These are phyloP conservation scores for Thalassoma bifasciatum DNA, from an alignment of 2,113 vertebrate species.

Conservation along the genomic window DNA sequence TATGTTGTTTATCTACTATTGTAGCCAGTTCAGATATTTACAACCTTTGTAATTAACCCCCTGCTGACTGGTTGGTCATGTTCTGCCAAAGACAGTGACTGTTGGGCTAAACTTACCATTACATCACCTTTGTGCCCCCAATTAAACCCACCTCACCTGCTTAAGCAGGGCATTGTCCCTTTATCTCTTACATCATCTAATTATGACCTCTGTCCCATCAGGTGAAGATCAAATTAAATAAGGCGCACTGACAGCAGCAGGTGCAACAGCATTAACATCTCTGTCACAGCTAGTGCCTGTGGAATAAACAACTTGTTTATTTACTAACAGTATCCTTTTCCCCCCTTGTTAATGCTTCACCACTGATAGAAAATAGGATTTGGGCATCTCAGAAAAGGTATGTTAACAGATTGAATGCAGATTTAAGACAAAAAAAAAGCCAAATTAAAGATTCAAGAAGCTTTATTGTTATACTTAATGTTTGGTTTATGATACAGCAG, in stretches of 20 bases:
- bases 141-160: slow-evolving; percentile 53
- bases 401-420: background rate
- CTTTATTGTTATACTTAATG: no score
- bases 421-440: no score
- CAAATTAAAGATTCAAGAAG: no score
- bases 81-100: background rate
- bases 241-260: slow-evolving; percentile 6
- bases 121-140: slow-evolving; percentile 41
- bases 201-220: slow-evolving; percentile 39
- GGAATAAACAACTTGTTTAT: background rate
- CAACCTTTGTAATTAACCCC: background rate
- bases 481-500: background rate
- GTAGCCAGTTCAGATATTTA: background rate
- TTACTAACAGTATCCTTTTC: background rate
- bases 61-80: background rate
- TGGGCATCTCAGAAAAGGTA: slow-evolving; percentile 80
- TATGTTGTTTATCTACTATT: background rate
- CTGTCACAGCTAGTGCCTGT: background rate
- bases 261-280: background rate
- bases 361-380: slow-evolving; percentile 69
- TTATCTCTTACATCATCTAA: slow-evolving; percentile 50
- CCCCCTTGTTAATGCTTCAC: background rate
- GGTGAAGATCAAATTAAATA: slow-evolving; percentile 9
- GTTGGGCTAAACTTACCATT: slow-evolving; percentile 9
- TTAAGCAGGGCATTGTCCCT: slow-evolving; percentile 39